These are phyloP conservation scores for Hystrix cristata DNA, from an alignment of 2,113 vertebrate genomes.

Conservation along the genomic window DNA sequence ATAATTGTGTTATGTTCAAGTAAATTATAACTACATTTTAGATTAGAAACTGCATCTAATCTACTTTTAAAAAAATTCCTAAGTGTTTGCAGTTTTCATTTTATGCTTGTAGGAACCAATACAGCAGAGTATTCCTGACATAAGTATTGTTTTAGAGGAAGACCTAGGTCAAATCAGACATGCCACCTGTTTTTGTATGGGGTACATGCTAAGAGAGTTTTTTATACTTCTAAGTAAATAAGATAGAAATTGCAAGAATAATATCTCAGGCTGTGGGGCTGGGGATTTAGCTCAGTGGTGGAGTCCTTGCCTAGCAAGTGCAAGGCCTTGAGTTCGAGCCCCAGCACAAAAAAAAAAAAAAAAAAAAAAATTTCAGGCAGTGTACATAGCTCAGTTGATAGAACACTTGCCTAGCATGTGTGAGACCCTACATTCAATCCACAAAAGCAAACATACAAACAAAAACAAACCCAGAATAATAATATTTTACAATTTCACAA, in stretches of 20 bases:
- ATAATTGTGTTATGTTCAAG: background rate
- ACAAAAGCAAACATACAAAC: background rate
- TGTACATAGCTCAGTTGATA: background rate
- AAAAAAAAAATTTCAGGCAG: background rate
- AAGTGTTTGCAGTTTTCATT: background rate
- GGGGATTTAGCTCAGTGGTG: too few relatives aligned
- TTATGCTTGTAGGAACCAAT: background rate
- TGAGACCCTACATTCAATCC: background rate
- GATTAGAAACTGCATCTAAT: background rate
- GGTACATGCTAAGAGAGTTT: background rate
- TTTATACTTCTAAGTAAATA: constrained; percentile 21
- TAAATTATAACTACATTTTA: background rate
- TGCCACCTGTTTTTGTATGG: background rate
- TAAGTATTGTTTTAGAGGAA: background rate
- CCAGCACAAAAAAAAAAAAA: too few relatives aligned
- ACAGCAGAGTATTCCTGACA: background rate
- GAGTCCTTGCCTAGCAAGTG: too few relatives aligned
- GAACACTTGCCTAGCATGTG: background rate
- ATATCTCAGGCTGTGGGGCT: background rate
- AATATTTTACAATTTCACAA: background rate
- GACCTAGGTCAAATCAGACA: background rate
- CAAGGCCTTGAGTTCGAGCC: too few relatives aligned
- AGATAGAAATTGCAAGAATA: constrained; percentile 4
- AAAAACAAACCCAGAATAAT: background rate
- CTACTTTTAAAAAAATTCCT: background rate